Base-by-base conservation (phyloP, 1,140 invertebrate genomes). In the Varroa destructor region DNA sequence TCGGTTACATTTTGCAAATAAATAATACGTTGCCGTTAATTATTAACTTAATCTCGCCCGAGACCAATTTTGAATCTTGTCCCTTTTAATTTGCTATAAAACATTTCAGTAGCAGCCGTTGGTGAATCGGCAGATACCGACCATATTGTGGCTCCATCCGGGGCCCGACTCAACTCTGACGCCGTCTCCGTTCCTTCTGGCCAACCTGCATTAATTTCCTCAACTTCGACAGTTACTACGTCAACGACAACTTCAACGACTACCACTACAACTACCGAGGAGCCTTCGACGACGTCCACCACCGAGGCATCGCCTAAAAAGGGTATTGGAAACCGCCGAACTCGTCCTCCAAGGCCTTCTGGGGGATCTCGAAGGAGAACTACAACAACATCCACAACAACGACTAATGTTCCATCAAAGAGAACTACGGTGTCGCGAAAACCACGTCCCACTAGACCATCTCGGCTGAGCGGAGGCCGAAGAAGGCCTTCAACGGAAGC, bases 381-480 rank as follows among this genome's bases (percentile, higher is more conserved):
- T 36, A 67, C 61, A 2, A 43, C 61, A 37, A 67, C 61, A 12
- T 36, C 61, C 14, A 43, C 61, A 46, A 67, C 61, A 8, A 67
- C 61, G 14, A 67, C 61, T 1, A 3, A 2, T 14, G 61, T 37
- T 67, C 61, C 61, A 37, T 25, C 61, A 12, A 67, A 37, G 36
- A 67, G 61, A 67, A 40, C 61, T 40, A 2, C 46, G 12, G 61
- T 37, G 12, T 67, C 61, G 10, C 61, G 61, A 40, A 14, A 40
- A 46, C 61, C 61, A 12, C 61, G 61, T 43, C 61, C 61, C 2
- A 67, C 61, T 12, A 67, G 61, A 40, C 61, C 61, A 12, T 67
- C 61, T 40, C 61, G 61, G 12, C 61, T 67, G 12, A 67, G 46
- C 37, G 46, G 61, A 67, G 46, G 46, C 46, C 40, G 46, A 67